Percentiles rank a stretch among this genome's conserved stretches.
Evolutionary conservation across 2,888 invertebrate species (phyloP).

Genomic region (Protophormia terraenovae): DNA sequence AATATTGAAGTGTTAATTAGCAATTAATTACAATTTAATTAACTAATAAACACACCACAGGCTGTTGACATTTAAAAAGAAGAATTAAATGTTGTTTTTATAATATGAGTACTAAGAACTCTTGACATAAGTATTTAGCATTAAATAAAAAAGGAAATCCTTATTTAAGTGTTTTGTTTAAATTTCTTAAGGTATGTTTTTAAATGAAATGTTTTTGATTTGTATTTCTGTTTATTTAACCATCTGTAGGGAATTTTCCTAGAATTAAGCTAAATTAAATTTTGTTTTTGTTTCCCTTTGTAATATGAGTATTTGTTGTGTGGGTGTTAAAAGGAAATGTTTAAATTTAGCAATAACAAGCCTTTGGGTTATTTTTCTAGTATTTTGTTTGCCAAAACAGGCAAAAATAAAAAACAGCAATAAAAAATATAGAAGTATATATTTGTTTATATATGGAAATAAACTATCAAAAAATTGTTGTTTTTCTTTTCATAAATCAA

Average conservation of each 20-base stretch:
- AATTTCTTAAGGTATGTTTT: not conserved
- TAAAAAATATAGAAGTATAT: not conserved
- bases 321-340: not conserved
- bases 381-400: not conserved
- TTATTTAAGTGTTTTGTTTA: not conserved
- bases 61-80: not conserved
- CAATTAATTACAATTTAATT: constrained; percentile 59
- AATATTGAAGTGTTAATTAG: constrained; percentile 54
- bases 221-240: not conserved
- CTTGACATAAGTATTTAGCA: not conserved
- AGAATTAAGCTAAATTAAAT: not conserved
- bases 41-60: constrained; percentile 20
- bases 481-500: not conserved
- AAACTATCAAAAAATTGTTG: not conserved
- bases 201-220: not conserved
- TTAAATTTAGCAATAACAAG: not conserved
- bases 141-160: not conserved
- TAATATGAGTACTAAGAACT: too few species aligned
- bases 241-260: not conserved
- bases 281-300: not conserved
- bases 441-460: not conserved
- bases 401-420: not conserved
- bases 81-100: too few species aligned
- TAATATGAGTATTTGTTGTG: not conserved
- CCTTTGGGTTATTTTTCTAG: not conserved